These are phyloP conservation scores for Sminthurinus signatus DNA, from an alignment of 1,140 invertebrate species.

Conservation along the genomic window DNA sequence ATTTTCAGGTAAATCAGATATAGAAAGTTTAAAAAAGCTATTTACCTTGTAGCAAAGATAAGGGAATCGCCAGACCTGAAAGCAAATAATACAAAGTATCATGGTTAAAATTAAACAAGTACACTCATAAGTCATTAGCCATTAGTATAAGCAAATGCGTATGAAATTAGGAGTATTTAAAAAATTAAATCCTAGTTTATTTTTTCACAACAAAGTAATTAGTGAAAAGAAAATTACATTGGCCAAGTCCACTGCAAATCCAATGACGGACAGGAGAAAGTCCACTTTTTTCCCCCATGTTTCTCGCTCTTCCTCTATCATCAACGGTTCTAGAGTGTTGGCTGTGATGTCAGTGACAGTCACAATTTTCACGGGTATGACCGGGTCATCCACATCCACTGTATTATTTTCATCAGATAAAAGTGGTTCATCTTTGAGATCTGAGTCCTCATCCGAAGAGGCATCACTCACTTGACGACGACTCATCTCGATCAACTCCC, in stretches of 20 bases:
- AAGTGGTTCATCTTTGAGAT: neutral
- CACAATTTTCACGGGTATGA: neutral
- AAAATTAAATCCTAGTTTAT: no score
- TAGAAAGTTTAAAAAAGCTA: no score
- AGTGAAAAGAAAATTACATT: no score
- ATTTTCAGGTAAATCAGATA: no score
- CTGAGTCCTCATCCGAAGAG: slow-evolving; percentile 7
- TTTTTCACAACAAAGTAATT: no score
- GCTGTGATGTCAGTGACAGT: neutral
- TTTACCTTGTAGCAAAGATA: slow-evolving; percentile 73
- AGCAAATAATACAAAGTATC: no score
- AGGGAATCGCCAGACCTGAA: slow-evolving; percentile 83
- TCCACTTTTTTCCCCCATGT: slow-evolving; percentile 85
- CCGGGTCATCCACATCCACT: neutral
- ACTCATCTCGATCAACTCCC: slow-evolving; percentile 12
- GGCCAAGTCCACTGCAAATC: slow-evolving; percentile 83
- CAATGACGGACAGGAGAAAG: slow-evolving; percentile 85
- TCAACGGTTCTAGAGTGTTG: slow-evolving; percentile 24
- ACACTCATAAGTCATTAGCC: no score
- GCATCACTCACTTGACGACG: neutral
- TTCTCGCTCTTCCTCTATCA: slow-evolving; percentile 56
- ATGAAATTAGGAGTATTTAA: no score
- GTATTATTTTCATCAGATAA: no score
- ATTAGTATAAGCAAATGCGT: no score
- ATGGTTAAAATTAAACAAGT: no score